Evolutionary conservation across 2,888 invertebrate species (phyloP).

Genomic region (Ectemnius continuus): DNA sequence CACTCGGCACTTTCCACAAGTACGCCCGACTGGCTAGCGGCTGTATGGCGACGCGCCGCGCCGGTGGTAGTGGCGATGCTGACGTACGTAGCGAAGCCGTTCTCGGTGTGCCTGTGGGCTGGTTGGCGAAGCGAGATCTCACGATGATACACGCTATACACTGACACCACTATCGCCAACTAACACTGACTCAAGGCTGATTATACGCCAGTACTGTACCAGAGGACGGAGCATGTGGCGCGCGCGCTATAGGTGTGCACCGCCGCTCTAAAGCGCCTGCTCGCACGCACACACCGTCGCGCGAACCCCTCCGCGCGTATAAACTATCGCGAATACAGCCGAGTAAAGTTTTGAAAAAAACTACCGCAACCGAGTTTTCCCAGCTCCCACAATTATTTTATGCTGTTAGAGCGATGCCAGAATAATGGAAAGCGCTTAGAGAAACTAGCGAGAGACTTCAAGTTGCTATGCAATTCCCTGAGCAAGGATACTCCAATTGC

Average conservation of each 20-base stretch:
- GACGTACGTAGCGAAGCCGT: constrained; percentile 46
- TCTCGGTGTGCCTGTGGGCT: constrained; percentile 37
- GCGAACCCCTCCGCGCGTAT: constrained; percentile 23
- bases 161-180: constrained; percentile 25
- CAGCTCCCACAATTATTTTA: constrained; percentile 29
- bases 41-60: constrained; percentile 30
- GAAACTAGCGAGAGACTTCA: not conserved
- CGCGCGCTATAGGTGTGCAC: constrained; percentile 22
- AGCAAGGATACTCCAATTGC: too few species aligned
- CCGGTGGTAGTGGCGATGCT: constrained; percentile 44
- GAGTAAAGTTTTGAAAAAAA: constrained; percentile 37
- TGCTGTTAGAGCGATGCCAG: constrained; percentile 17
- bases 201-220: constrained; percentile 40
- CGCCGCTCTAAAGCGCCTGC: constrained; percentile 26
- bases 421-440: constrained; percentile 11
- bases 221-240: constrained; percentile 23
- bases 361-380: constrained; percentile 20
- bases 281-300: not conserved
- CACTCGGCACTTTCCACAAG: constrained; percentile 68
- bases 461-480: constrained; percentile 10
- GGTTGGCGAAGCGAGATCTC: constrained; percentile 50
- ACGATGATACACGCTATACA: constrained; percentile 40
- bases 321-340: not conserved
- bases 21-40: constrained; percentile 57
- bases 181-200: constrained; percentile 27